Evolutionary conservation across 2,888 invertebrate genomes (phyloP), one percentile per base, ranked within the genome.

Genomic region (Nyleta sp.): DNA sequence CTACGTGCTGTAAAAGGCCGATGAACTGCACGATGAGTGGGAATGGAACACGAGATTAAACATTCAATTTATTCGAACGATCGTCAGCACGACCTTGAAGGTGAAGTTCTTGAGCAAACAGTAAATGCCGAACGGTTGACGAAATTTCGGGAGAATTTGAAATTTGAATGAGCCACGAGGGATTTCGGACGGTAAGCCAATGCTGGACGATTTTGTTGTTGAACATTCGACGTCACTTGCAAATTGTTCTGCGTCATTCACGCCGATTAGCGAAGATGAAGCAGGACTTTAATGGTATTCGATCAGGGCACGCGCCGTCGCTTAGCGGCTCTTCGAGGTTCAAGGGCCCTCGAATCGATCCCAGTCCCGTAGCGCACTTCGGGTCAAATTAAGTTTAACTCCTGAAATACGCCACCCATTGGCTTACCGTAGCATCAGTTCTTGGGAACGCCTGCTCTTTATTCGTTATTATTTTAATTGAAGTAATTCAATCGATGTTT

Each of bases 341-440:
- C 77, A 77, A 77, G 81, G 80, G 84, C 83, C 86, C 86, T 86
- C 82, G 86, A 86, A 88, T 87, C 88, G 87, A 87, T 89, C 87
- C 84, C 88, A 87, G 87, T 89, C 87, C 84, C 86, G 86, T 86
- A 84, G 84, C 85, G 85, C 85, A 87, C 87, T 90, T 90, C 83
- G 85, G 84, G 83, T 85, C 87, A 87, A 89, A 90, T 89, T 87
- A 87, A 89, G 84, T 88, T 88, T 85, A 85, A 84, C 85, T 88
- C 80, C 87, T 84, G 85, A 86, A 86, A 87, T 85, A 84, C 86
- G 83, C 81, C 68, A 78, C 78, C 78, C 80, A 78, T 67, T 75
- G 77, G 77, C 77, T 72, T 64, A 72, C 75, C 68, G 28, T 67
- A 28, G 68, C 62, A 62, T 70, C 78, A 42, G 53, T 65, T 42